Conservation (phyloP, 1,140 invertebrate species). For the Chrysopa pallens region DNA sequence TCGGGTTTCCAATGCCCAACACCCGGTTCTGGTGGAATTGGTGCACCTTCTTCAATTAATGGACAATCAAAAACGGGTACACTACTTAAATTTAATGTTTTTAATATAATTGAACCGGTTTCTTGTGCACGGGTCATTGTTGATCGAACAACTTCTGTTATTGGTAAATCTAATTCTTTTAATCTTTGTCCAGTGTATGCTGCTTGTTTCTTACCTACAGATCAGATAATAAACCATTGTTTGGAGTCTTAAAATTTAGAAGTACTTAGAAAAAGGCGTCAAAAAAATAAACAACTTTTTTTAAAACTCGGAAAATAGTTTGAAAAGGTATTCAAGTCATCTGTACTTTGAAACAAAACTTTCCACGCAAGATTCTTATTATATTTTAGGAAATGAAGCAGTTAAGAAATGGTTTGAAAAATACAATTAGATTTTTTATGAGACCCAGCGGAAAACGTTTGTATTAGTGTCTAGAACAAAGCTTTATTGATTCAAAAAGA, state of each 20-base stretch:
- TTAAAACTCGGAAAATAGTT: neutral
- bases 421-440: too few species aligned
- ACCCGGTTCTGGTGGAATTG: conserved; percentile 84
- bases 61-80: conserved; percentile 42
- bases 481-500: too few species aligned
- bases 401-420: too few species aligned
- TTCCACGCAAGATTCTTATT: too few species aligned
- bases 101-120: conserved; percentile 69
- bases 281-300: neutral
- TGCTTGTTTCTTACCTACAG: conserved; percentile 62
- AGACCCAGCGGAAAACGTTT: too few species aligned
- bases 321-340: too few species aligned
- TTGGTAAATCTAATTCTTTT: conserved; percentile 56
- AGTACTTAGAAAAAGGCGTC: neutral
- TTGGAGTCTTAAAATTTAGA: neutral
- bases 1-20: conserved; percentile 73
- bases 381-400: too few species aligned
- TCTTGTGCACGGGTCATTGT: conserved; percentile 88
- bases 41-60: conserved; percentile 84
- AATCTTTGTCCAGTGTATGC: conserved; percentile 60
- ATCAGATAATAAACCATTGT: conserved; percentile 1
- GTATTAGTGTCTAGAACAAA: too few species aligned
- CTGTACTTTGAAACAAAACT: too few species aligned
- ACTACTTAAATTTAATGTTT: conserved; percentile 29
- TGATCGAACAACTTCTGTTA: conserved; percentile 61